phyloP scores from a whole-genome alignment of 2,888 invertebrate genomes.

The Leptura quadrifasciata region DNA sequence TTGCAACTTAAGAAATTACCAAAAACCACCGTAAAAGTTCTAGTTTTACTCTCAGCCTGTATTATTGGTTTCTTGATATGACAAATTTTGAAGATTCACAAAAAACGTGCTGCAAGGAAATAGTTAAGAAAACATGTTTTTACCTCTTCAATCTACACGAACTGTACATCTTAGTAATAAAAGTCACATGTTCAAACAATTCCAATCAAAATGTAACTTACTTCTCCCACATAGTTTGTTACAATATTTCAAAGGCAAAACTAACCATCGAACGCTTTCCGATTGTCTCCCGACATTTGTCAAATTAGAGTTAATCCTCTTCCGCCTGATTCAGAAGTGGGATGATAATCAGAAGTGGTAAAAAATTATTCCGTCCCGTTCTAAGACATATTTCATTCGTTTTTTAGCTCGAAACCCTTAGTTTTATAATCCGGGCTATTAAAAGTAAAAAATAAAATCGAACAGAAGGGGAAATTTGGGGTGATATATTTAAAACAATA shows the following conservation, averaged over 20 bases:
- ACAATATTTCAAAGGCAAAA: background rate
- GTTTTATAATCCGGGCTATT: constrained; percentile 57
- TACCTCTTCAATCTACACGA: too few species aligned
- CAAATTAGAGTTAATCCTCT: constrained; percentile 37
- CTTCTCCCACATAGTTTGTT: too few species aligned
- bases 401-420: constrained; percentile 52
- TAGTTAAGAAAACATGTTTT: too few species aligned
- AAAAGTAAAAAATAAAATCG: constrained; percentile 60
- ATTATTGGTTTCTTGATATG: too few species aligned
- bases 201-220: too few species aligned
- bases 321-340: constrained; percentile 27
- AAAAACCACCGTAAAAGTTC: too few species aligned
- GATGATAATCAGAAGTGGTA: constrained; percentile 40
- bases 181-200: too few species aligned
- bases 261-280: constrained; percentile 24
- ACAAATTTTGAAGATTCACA: too few species aligned
- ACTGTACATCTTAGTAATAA: too few species aligned
- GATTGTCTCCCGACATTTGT: constrained; percentile 42
- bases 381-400: constrained; percentile 52
- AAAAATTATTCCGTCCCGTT: constrained; percentile 39
- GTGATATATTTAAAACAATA: constrained; percentile 68
- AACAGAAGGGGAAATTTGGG: constrained; percentile 56
- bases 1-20: too few species aligned
- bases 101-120: too few species aligned
- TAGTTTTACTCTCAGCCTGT: too few species aligned